Base-by-base conservation (phyloP, 2,797 vertebrate genomes). In the Fundulus diaphanus region DNA sequence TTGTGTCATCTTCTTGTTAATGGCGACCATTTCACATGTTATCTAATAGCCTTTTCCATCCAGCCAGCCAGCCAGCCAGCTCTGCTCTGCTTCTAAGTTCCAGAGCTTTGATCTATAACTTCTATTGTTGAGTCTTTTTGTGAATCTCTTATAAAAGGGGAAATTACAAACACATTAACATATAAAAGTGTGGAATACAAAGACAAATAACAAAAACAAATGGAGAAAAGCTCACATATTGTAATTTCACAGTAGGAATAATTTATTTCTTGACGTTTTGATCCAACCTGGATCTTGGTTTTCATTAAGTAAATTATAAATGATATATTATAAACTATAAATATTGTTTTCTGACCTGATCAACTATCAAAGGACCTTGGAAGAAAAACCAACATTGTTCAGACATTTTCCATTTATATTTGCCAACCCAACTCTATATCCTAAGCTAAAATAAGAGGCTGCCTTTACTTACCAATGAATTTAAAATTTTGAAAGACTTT, bases 401-500 rank as follows among this genome's bases (percentile, higher is more conserved):
- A 61, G 33, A 15, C 24, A 5, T 4, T 24, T 51, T 63, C 35
- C 8, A 9, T 63, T 63, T 37, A 22, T n/a, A 9, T 65, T 40
- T 40, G 20, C 37, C 16, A 68, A 29, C 7, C 42, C 22, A 22
- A 31, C 20, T 29, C 16, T 11, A 29, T 31, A 29, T 29, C 9
- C 42, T 29, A 29, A 68, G 27, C 18, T 37, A 22, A 16, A 33
- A 33, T 6, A 3, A 29, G 16, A 20, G 3, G 15, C 27, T 49
- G 16, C 24, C 24, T 33, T 24, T 33, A 33, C 46, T 35, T 35
- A 33, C 42, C 18, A n/a, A 27, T 29, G 7, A 40, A 68, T 48
- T 48, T 8, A 40, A 68, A 48, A n/a, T 18, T 68, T 7, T 8
- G 18, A 18, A 8, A 68, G 40, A 52, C 44, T 82, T 85, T n/a